A percentile compares a stretch with the other conserved stretches of the same genome.
Evolutionary conservation across 2,113 vertebrate species (phyloP).

Genomic region (Periophthalmodon schlosseri): DNA sequence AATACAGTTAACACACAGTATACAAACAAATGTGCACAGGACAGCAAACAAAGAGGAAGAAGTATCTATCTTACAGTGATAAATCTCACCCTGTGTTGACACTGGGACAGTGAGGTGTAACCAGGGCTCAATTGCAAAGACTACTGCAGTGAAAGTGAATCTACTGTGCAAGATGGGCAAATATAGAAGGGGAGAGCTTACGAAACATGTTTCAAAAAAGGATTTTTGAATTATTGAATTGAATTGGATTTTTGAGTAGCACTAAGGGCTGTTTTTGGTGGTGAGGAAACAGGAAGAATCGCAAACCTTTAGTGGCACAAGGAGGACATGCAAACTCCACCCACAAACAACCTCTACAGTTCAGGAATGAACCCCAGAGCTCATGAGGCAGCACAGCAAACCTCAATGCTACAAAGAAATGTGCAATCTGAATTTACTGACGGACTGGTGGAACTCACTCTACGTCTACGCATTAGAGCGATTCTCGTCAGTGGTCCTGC

Average conservation of each 20-base stretch:
- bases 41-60: slow-evolving; percentile 23
- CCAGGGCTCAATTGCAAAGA: background rate
- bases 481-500: background rate
- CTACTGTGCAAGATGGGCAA: background rate
- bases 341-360: background rate
- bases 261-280: background rate
- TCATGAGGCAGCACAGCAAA: background rate
- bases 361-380: background rate
- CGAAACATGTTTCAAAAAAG: background rate
- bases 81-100: background rate
- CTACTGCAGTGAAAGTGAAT: background rate
- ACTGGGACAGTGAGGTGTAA: background rate
- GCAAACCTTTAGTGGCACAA: background rate
- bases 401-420: background rate
- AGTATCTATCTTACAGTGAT: slow-evolving; percentile 7
- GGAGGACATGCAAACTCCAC: background rate
- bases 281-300: background rate
- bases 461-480: background rate
- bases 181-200: background rate
- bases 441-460: background rate
- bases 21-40: slow-evolving; percentile 27
- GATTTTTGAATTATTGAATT: no score
- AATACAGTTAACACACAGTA: slow-evolving; percentile 37
- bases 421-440: background rate
- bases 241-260: no score